Evolutionary conservation across 2,797 vertebrate species (phyloP).

Genomic region (Podarcis siculus): DNA sequence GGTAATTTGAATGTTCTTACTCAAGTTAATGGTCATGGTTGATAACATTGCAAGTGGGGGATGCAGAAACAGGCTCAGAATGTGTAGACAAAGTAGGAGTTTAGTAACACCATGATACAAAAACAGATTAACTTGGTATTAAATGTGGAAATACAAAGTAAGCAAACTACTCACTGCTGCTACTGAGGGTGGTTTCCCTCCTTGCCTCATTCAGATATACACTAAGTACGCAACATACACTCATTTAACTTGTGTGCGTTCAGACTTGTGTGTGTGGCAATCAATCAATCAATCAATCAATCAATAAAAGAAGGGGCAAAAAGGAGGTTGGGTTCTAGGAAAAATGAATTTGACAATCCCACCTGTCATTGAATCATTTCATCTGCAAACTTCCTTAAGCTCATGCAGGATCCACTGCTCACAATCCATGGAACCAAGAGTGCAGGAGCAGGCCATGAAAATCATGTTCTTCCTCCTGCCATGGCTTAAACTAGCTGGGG

Average conservation of each 20-base stretch:
- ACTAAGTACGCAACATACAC: not conserved
- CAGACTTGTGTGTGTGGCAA: too few relatives aligned
- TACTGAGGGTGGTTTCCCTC: not conserved
- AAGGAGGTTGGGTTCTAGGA: too few relatives aligned
- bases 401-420: not conserved
- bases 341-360: too few relatives aligned
- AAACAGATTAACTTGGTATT: not conserved
- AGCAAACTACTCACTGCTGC: too few relatives aligned
- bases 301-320: too few relatives aligned
- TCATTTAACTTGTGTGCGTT: too few relatives aligned
- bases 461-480: too few relatives aligned
- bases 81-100: not conserved
- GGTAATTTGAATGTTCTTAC: constrained; percentile 63
- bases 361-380: not conserved
- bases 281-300: too few relatives aligned
- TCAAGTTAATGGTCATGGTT: not conserved
- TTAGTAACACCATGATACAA: not conserved
- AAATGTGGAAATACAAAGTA: not conserved
- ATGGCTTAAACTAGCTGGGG: not conserved
- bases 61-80: not conserved
- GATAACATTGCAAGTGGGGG: not conserved
- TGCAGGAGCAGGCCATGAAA: not conserved
- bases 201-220: not conserved
- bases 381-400: not conserved
- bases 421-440: too few relatives aligned